Conservation (phyloP, 2,797 vertebrate genomes). For the Euthynnus affinis region DNA sequence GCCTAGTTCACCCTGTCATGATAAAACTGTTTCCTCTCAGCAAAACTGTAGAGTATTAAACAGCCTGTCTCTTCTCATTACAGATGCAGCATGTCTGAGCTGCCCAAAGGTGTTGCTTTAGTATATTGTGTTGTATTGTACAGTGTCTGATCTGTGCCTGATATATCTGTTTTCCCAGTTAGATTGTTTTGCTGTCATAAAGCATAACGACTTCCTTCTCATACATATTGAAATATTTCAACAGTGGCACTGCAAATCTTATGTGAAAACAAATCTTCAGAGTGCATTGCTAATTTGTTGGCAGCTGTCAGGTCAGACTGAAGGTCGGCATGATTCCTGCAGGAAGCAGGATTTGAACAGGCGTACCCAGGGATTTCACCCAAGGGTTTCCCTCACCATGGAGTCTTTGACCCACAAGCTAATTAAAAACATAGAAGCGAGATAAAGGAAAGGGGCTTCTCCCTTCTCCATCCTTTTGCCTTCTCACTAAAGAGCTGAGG, state of each 20-base stretch:
- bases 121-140: not conserved
- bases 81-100: not conserved
- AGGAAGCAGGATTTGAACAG: slow-evolving; percentile 41
- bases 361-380: slow-evolving; percentile 34
- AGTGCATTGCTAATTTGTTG: not conserved
- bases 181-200: slow-evolving; percentile 12
- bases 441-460: slow-evolving; percentile 45
- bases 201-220: not conserved
- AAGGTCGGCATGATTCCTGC: slow-evolving; percentile 41
- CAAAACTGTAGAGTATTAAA: slow-evolving; percentile 20
- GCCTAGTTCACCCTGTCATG: slow-evolving; percentile 33
- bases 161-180: not conserved
- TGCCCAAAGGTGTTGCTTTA: not conserved
- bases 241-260: not conserved
- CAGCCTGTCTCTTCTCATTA: slow-evolving; percentile 21
- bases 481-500: slow-evolving; percentile 30
- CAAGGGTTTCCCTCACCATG: slow-evolving; percentile 32
- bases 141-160: not conserved
- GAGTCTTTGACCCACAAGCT: slow-evolving; percentile 50
- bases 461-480: slow-evolving; percentile 18
- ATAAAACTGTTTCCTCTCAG: slow-evolving; percentile 29
- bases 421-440: slow-evolving; percentile 58
- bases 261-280: slow-evolving; percentile 24
- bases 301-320: slow-evolving; percentile 42
- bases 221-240: slow-evolving; percentile 26